Evolutionary conservation across 2,888 invertebrate genomes (phyloP), one percentile per base, ranked within the genome.

Genomic region (Acronicta alni): DNA sequence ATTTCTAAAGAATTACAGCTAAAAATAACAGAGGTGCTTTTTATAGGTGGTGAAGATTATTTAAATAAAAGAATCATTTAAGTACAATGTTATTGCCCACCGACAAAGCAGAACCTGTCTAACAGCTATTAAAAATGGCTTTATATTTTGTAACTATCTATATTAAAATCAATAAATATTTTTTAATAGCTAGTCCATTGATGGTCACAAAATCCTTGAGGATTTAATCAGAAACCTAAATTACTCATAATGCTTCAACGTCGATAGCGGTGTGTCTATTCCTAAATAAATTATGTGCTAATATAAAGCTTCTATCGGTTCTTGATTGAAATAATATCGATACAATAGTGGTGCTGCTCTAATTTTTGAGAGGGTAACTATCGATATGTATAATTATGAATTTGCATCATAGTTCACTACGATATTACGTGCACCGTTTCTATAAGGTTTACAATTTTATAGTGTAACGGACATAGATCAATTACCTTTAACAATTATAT

Each of bases 361-460:
- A 57, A 54, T 42, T 57, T 56, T 52, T 55, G 39, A 51, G 57
- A 16, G 51, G 46, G 53, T 59, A 52, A 57, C 39, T 45, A 59
- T 69, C 53, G 64, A 71, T 71, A 61, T 55, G 55, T 71, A 52
- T 65, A 47, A 67, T 48, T n/a, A n/a, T n/a, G n/a, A n/a, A 65
- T 67, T 60, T 66, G 76, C 55, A 44, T 71, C 66, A 74, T 64
- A 70, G 45, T 70, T 64, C 69, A 76, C 71, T 61, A 76, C 54
- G 58, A 67, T 65, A 62, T 61, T 70, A 65, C 17, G 30, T 67
- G 75, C 75, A 75, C 75, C 39, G 35, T 62, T 60, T 72, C 52
- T 65, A 41, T 72, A 74, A 69, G 57, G 38, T 67, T 69, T 72
- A 69, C 60, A 54, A 58, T 59, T 74, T 66, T 67, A 74, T 67